Base-by-base conservation (phyloP, 30 jellyfish, hydroid and myxozoan genomes). In the Aurelia aurita complex sp. Pacific region DNA sequence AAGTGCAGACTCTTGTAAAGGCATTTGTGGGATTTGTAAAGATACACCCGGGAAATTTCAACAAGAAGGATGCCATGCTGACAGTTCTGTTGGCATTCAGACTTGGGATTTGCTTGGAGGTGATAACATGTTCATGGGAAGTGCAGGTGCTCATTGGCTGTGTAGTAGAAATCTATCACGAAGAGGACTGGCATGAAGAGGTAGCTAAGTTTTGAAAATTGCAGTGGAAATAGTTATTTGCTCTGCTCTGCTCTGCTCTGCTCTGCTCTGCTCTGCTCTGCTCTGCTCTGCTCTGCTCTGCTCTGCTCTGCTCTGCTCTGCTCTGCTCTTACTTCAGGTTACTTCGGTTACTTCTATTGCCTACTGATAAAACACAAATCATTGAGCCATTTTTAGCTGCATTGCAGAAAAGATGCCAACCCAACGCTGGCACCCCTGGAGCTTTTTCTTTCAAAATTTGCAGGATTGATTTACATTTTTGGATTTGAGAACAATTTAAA, bases 81-180 rank as follows among this genome's bases (percentile, higher is more conserved):
- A 65, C 42, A 16, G 86, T 64, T 10, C 35, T 74, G 67, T 33
- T 84, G 9, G 87, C 86, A 3, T 64, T 84, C 19, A 61, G 87
- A 19, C 70, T 84, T 10, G 57, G 87, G 61, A 84, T 84, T 65
- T 67, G 83, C 14, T n/a, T 64, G 76, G 93, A 84, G 42, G 60
- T 73, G 52, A 74, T 19, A 34, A 33, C 59, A 11, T 77, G 87
- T n/a, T 40, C 82, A 0, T 84, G 93, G 93, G 93, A 84, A 63
- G 38, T 64, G 5, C 85, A 84, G 72, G 93, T 84, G 10, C 65
- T 71, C 15, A 32, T 84, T 84, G 93, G 87, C 38, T 84, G 87
- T 64, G 81, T 86, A 1, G 63, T 84, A 38, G 86, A 84, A 54
- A 11, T 77, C 1, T 84, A 73, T 51, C 29, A 50, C 5, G 93